Percentiles rank a stretch among this genome's conserved stretches.
Evolutionary conservation across 1,140 invertebrate genomes (phyloP).

Genomic region (Lucilia sericata): DNA sequence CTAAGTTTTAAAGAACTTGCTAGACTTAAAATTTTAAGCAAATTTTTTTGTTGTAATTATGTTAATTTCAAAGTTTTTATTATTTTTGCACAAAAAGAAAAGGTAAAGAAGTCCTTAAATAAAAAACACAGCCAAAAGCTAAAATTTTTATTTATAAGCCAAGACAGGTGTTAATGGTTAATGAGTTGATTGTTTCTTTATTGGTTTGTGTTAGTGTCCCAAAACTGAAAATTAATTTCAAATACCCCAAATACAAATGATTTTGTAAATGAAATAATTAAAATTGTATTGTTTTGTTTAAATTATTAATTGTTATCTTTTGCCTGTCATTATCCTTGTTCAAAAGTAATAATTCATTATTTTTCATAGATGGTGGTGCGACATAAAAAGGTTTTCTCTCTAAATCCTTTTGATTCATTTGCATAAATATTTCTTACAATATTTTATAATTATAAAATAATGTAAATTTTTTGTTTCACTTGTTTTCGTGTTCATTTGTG

Average conservation of each 20-base stretch:
- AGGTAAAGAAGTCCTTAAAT: not conserved
- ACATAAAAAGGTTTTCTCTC: not conserved
- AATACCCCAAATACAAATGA: not conserved
- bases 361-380: not conserved
- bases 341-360: not conserved
- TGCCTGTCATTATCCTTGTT: not conserved
- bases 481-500: not conserved
- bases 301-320: conserved; percentile 9
- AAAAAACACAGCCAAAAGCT: not conserved
- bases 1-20: not conserved
- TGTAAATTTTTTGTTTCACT: not conserved
- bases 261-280: conserved; percentile 29
- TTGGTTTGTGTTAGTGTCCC: not conserved
- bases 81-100: not conserved
- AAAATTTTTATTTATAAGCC: not conserved
- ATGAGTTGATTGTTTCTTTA: conserved; percentile 34
- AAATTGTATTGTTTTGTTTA: conserved; percentile 24
- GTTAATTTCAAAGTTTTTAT: not conserved
- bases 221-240: not conserved
- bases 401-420: conserved; percentile 36
- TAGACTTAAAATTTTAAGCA: not conserved
- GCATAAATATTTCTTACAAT: conserved; percentile 21
- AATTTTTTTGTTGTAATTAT: not conserved
- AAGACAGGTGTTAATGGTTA: conserved; percentile 42
- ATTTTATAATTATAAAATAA: conserved; percentile 3